Conservation (phyloP, 2,113 vertebrate genomes). For the Podarcis cretensis region DNA sequence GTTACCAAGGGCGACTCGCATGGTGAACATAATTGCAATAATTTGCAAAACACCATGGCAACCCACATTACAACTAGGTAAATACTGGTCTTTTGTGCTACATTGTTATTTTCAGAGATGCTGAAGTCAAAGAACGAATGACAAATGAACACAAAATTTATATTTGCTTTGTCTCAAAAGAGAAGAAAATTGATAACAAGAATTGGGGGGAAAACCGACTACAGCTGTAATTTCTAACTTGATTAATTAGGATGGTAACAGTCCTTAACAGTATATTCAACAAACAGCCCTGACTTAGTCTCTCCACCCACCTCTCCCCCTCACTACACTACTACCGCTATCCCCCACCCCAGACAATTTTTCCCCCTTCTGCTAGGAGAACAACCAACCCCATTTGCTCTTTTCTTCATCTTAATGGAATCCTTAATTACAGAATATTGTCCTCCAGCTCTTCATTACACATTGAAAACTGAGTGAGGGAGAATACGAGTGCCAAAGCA, state of each 20-base stretch:
- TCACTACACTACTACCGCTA: slow-evolving; percentile 78
- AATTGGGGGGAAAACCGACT: slow-evolving; percentile 86
- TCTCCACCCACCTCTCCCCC: slow-evolving; percentile 86
- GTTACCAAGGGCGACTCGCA: slow-evolving; percentile 99
- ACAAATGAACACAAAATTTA: slow-evolving; percentile 92
- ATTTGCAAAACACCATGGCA: slow-evolving; percentile 99
- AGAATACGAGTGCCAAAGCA: slow-evolving; percentile 75
- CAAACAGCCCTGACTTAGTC: slow-evolving; percentile 92
- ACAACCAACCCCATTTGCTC: slow-evolving; percentile 99
- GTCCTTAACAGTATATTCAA: slow-evolving; percentile 91
- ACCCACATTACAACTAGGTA: slow-evolving; percentile 98
- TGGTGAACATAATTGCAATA: slow-evolving; percentile 99
- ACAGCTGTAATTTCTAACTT: slow-evolving; percentile 98
- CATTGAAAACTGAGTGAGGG: slow-evolving; percentile 77
- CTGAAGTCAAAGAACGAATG: slow-evolving; percentile 90
- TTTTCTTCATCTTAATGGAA: slow-evolving; percentile 99
- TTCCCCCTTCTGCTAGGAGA: slow-evolving; percentile 83
- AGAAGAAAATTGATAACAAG: slow-evolving; percentile 97
- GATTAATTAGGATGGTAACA: slow-evolving; percentile 98
- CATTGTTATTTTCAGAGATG: slow-evolving; percentile 95
- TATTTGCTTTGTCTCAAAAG: slow-evolving; percentile 99
- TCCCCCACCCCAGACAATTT: slow-evolving; percentile 82
- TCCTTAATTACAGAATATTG: slow-evolving; percentile 99
- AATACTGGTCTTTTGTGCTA: slow-evolving; percentile 91
- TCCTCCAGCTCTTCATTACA: slow-evolving; percentile 92